Evolutionary conservation across 37 sponge, comb jelly and placozoan species (phyloP).

Genomic region (Ianthella basta): DNA sequence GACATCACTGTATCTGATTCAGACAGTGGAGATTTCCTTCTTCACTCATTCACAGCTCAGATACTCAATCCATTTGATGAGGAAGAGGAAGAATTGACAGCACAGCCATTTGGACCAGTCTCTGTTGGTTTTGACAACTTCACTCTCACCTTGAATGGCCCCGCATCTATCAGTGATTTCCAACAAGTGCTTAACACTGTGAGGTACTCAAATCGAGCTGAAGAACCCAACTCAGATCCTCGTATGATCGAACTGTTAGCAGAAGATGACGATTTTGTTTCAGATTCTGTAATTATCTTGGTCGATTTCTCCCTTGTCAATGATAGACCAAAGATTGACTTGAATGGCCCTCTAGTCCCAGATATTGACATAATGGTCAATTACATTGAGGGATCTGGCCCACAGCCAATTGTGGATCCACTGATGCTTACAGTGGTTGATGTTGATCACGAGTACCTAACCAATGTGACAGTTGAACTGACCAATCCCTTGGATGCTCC

Average conservation of each 20-base stretch:
- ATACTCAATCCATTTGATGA: conserved; percentile 69
- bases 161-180: conserved; percentile 72
- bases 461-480: conserved; percentile 40
- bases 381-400: conserved; percentile 78
- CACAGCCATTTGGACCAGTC: conserved; percentile 33
- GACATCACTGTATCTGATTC: conserved; percentile 60
- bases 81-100: conserved; percentile 40
- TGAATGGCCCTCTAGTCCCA: conserved; percentile 62
- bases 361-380: conserved; percentile 54
- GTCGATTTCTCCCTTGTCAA: conserved; percentile 64
- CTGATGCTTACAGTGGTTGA: conserved; percentile 56
- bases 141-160: conserved; percentile 65
- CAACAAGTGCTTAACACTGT: conserved; percentile 66
- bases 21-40: conserved; percentile 61
- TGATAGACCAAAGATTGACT: conserved; percentile 71
- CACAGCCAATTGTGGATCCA: conserved; percentile 58
- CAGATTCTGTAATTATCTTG: conserved; percentile 31
- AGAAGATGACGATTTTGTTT: conserved; percentile 58
- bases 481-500: conserved; percentile 54
- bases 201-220: conserved; percentile 73
- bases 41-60: conserved; percentile 37
- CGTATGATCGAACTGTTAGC: conserved; percentile 53
- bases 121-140: conserved; percentile 29
- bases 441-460: conserved; percentile 61
- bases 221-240: conserved; percentile 57